These are phyloP conservation scores for Pampus argenteus DNA, from an alignment of 2,797 vertebrate genomes.

Conservation along the genomic window DNA sequence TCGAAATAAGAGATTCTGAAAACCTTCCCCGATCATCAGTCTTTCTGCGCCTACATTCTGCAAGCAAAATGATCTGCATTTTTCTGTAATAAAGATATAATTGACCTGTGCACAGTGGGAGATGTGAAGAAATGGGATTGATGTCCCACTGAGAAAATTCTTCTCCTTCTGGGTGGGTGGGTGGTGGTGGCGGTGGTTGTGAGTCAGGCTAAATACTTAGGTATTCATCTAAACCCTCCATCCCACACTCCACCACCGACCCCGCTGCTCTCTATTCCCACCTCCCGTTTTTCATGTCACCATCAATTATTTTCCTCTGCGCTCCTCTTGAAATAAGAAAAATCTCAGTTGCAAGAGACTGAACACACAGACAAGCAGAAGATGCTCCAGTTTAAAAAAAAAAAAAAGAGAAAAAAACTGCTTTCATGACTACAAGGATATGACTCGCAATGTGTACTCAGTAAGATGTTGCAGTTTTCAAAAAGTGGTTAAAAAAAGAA, in stretches of 20 bases:
- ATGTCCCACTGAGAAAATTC: constrained; percentile 75
- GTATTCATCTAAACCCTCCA: constrained; percentile 59
- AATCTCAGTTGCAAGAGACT: constrained; percentile 38
- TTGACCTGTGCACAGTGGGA: constrained; percentile 78
- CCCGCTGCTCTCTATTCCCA: constrained; percentile 38
- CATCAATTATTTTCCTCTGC: constrained; percentile 74
- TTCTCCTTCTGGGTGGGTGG: constrained; percentile 47
- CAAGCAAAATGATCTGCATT: constrained; percentile 75
- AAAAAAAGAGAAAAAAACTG: constrained; percentile 23
- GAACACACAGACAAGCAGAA: constrained; percentile 40
- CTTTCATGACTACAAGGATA: constrained; percentile 15
- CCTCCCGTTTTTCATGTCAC: constrained; percentile 61
- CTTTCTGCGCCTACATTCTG: constrained; percentile 60
- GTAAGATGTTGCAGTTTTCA: not conserved
- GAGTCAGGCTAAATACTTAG: constrained; percentile 60
- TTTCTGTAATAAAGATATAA: constrained; percentile 82
- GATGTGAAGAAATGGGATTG: constrained; percentile 73
- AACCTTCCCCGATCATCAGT: constrained; percentile 61
- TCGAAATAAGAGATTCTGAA: constrained; percentile 58
- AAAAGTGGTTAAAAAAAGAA: not conserved
- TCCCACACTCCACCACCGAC: constrained; percentile 37
- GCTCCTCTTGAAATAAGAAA: constrained; percentile 56
- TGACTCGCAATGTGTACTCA: not conserved
- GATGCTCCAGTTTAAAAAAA: constrained; percentile 14
- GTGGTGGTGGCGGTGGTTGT: constrained; percentile 35